Conservation (phyloP, 2,888 invertebrate genomes). For the Tridacna crocea region DNA sequence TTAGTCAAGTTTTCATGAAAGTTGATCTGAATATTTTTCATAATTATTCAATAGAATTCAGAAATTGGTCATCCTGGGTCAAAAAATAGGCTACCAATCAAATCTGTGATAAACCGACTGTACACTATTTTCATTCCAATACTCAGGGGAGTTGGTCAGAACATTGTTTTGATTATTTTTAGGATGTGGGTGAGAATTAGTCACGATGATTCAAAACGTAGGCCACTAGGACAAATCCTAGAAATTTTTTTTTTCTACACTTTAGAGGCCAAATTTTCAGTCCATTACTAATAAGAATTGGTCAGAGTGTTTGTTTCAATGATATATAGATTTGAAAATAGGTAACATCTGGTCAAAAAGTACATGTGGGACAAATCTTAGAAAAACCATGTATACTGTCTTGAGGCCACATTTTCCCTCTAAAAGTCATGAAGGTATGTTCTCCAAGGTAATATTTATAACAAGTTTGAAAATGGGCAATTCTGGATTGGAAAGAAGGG, state of each 20-base stretch:
- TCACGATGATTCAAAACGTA: background rate
- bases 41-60: too few relatives aligned
- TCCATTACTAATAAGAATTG: background rate
- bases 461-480: background rate
- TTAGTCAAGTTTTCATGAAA: too few relatives aligned
- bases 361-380: background rate
- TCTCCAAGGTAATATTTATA: background rate
- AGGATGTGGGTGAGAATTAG: background rate
- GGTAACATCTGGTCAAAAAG: background rate
- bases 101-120: too few relatives aligned
- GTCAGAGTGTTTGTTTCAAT: background rate
- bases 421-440: background rate
- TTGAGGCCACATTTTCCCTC: background rate
- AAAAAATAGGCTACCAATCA: too few relatives aligned
- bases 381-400: background rate
- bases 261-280: background rate
- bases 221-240: background rate
- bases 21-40: too few relatives aligned
- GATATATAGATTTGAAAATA: background rate
- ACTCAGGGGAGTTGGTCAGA: background rate
- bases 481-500: background rate
- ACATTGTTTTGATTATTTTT: background rate
- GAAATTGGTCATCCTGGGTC: too few relatives aligned
- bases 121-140: too few relatives aligned
- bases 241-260: background rate